Percentiles rank a stretch among this genome's conserved stretches.
Evolutionary conservation across 2,797 vertebrate genomes (phyloP).

Genomic region (Xyrichtys novacula): DNA sequence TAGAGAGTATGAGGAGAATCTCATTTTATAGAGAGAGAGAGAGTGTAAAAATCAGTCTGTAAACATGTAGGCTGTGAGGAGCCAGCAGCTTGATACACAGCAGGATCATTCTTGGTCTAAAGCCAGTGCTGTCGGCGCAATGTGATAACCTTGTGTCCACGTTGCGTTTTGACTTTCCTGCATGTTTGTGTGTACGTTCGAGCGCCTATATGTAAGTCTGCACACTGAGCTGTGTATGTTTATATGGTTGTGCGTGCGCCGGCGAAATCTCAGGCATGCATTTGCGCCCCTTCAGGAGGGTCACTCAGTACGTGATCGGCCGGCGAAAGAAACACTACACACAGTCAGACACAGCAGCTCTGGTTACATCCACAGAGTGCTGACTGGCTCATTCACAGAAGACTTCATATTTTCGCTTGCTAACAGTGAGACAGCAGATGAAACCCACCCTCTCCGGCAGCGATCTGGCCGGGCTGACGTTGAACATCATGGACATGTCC

Average conservation of each 20-base stretch:
- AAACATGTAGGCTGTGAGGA: slow-evolving; percentile 14
- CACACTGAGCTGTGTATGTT: slow-evolving; percentile 19
- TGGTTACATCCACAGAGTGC: slow-evolving; percentile 50
- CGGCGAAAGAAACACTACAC: slow-evolving; percentile 7
- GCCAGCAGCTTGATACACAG: slow-evolving; percentile 24
- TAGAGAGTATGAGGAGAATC: background rate
- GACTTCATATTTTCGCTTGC: slow-evolving; percentile 40
- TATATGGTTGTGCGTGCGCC: slow-evolving; percentile 19
- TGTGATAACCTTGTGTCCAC: slow-evolving; percentile 64
- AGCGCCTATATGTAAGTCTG: background rate
- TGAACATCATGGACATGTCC: slow-evolving; percentile 98
- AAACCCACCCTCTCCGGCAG: slow-evolving; percentile 78
- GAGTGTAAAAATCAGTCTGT: slow-evolving; percentile 7
- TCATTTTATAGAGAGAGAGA: slow-evolving; percentile 11
- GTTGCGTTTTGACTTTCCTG: slow-evolving; percentile 61
- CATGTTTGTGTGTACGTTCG: background rate
- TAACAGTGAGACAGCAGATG: slow-evolving; percentile 15
- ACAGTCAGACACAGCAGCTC: slow-evolving; percentile 33
- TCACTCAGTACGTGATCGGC: slow-evolving; percentile 41
- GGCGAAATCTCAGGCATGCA: background rate
- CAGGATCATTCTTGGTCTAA: slow-evolving; percentile 36
- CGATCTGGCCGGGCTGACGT: slow-evolving; percentile 86
- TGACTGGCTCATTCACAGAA: slow-evolving; percentile 40
- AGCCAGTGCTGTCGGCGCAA: slow-evolving; percentile 58
- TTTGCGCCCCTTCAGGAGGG: slow-evolving; percentile 11